These are phyloP conservation scores for Tauraco erythrolophus DNA, from an alignment of 2,113 vertebrate genomes.

Conservation along the genomic window DNA sequence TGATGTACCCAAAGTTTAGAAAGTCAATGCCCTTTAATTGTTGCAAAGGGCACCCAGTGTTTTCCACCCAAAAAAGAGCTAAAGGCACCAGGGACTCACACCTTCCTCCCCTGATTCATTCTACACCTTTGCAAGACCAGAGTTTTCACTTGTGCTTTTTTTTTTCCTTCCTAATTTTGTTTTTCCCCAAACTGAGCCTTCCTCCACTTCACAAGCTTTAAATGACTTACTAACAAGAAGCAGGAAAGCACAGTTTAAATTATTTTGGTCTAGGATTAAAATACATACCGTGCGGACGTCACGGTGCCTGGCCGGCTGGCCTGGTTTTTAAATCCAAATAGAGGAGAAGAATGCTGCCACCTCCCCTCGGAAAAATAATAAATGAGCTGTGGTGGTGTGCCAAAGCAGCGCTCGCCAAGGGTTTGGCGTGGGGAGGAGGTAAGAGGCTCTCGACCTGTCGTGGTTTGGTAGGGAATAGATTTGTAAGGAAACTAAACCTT, in stretches of 20 bases:
- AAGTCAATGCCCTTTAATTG: not conserved
- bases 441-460: not conserved
- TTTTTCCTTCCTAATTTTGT: not conserved
- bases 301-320: constrained; percentile 37
- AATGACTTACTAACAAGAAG: constrained; percentile 7
- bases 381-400: not conserved
- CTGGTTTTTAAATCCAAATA: constrained; percentile 53
- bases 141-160: not conserved
- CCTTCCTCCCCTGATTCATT: not conserved
- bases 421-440: not conserved
- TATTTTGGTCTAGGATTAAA: constrained; percentile 59
- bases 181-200: not conserved
- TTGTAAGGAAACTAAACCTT: not conserved
- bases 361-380: constrained; percentile 40
- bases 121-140: not conserved
- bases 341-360: constrained; percentile 65
- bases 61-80: not conserved
- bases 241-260: not conserved
- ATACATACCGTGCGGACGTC: constrained; percentile 1
- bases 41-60: not conserved
- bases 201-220: not conserved
- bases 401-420: not conserved
- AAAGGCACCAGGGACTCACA: not conserved
- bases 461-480: not conserved
- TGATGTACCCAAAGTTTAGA: accelerated